phyloP scores from a whole-genome alignment of 2,797 vertebrate species.

The Gallinago solitaria region DNA sequence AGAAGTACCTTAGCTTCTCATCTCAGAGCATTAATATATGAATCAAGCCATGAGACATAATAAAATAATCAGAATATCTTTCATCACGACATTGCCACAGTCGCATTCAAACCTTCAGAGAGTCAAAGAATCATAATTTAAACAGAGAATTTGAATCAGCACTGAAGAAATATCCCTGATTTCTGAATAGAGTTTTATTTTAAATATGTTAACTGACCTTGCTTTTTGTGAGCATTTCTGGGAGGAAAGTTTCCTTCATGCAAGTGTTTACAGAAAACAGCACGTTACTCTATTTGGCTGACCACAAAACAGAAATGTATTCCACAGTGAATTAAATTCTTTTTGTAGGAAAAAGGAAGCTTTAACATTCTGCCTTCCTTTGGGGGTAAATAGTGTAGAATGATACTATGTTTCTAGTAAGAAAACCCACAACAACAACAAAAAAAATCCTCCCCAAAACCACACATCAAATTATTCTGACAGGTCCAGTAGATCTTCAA shows the following conservation, averaged over 20 bases:
- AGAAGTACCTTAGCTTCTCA: not conserved
- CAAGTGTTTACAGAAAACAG: not conserved
- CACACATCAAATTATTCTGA: not conserved
- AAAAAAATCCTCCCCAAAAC: not conserved
- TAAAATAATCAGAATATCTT: not conserved
- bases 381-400: not conserved
- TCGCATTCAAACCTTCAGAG: not conserved
- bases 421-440: not conserved
- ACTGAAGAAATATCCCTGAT: not conserved
- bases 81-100: rapidly evolving
- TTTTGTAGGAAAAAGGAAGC: not conserved
- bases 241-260: not conserved
- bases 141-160: not conserved
- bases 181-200: not conserved
- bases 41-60: not conserved
- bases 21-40: not conserved
- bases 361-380: not conserved
- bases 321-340: not conserved
- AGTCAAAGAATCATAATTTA: not conserved
- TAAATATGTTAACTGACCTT: not conserved
- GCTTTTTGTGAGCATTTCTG: not conserved
- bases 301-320: not conserved
- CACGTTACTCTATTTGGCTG: not conserved
- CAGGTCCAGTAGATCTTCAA: not conserved
- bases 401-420: not conserved